Conservation (phyloP, 2,888 invertebrate genomes). For the Andrena camellia region DNA sequence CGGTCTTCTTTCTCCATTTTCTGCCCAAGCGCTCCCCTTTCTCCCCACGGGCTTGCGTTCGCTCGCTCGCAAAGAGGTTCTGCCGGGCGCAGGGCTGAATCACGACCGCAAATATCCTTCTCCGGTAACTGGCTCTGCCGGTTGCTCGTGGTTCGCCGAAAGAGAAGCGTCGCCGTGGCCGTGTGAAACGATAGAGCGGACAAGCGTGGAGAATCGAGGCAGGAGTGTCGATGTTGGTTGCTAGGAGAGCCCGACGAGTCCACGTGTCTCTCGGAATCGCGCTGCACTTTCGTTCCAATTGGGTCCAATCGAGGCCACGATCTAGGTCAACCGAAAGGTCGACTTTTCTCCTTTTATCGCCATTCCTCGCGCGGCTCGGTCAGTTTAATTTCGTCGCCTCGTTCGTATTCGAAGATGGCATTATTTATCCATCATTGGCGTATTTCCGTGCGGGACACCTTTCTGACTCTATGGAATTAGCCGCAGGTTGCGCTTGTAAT, state of each 20-base stretch:
- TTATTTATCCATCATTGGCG: too few species aligned
- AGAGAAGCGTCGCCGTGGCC: conserved; percentile 30
- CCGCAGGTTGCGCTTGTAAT: too few species aligned
- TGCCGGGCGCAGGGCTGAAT: conserved; percentile 71
- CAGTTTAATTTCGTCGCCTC: conserved; percentile 14
- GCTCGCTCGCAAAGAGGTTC: conserved; percentile 6
- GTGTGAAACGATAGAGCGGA: conserved; percentile 32
- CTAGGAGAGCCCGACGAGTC: conserved; percentile 29
- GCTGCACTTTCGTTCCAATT: conserved; percentile 29
- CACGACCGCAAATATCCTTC: conserved; percentile 79
- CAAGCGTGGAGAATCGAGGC: not conserved
- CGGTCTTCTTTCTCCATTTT: conserved; percentile 67
- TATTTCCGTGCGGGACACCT: too few species aligned
- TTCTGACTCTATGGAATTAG: too few species aligned
- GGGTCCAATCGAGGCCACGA: conserved; percentile 67
- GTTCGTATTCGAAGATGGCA: not conserved
- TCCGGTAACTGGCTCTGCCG: conserved; percentile 67
- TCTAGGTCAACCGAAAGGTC: conserved; percentile 79
- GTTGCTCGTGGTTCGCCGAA: conserved; percentile 46
- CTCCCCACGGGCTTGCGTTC: conserved; percentile 3
- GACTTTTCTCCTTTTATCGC: conserved; percentile 61
- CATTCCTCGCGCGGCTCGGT: conserved; percentile 23
- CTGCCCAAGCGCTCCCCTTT: conserved; percentile 21
- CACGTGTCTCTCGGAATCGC: conserved; percentile 53
- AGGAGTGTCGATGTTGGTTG: not conserved